Evolutionary conservation across 2,888 invertebrate genomes (phyloP), one percentile per base, ranked within the genome.

Genomic region (Emmelina monodactyla): DNA sequence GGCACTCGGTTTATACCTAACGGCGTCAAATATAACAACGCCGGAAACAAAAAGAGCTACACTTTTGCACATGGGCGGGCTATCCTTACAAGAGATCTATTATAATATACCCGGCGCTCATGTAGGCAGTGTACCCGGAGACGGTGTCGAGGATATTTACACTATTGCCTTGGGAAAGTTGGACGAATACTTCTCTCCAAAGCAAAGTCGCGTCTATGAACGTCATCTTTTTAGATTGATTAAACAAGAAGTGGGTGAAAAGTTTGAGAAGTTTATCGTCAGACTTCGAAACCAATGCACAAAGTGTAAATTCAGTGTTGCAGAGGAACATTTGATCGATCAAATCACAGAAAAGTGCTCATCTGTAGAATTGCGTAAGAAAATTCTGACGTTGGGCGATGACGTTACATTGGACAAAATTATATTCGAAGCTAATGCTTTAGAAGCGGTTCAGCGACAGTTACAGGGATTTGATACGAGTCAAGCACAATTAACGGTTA

Each of bases 231-330:
- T 57, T 38, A 37, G 55, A 2, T 34, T 44, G 9, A 35, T 53
- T 3, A 54, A 49, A 37, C 54, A 53, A 32, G 51, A 56, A 38
- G 31, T 40, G 30, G 47, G 40, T 1, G 58, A 59, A 28, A 50
- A 48, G 22, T 52, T 60, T 34, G 53, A 50, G 25, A 57, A 54
- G 33, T 60, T 57, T 39, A 14, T 56, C 7, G 22, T 51, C 3
- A 40, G 50, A 29, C 29, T 57, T 5, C 14, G 43, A 14, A 31
- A 35, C 3, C 45, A 40, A 29, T 14, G 28, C 14, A 3, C 14
- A 2, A 45, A 45, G 46, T 41, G 41, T 22, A 34, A 36, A 14
- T 42, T 39, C 32, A n/a, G 28, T 14, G 5, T 9, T 28, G 2
- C 10, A 34, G 39, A 45, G 7, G 39, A 43, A 2, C 13, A 41